A percentile compares a stretch with the other conserved stretches of the same genome.
Conservation (phyloP, 2,888 invertebrate species). For the Helleia helle region DNA sequence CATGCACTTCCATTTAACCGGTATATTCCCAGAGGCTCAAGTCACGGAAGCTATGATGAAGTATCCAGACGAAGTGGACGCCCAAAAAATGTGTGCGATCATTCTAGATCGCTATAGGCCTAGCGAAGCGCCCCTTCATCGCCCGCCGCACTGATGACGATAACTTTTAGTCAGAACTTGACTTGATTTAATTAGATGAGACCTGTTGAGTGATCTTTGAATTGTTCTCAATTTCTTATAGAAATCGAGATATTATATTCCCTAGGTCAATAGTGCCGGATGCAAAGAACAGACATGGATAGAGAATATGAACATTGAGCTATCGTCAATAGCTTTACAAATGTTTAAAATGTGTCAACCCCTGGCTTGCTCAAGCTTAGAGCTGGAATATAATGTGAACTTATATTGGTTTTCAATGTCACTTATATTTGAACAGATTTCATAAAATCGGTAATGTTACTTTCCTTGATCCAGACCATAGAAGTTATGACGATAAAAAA, state of each 20-base stretch:
- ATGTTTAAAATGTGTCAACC: no score
- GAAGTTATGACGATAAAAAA: no score
- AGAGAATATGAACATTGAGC: no score
- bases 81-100: conserved; percentile 91
- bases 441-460: no score
- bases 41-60: conserved; percentile 91
- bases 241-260: conserved; percentile 48
- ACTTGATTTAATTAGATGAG: not conserved
- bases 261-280: conserved; percentile 10
- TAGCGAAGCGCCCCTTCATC: conserved; percentile 41
- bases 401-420: no score
- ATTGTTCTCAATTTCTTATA: conserved; percentile 44
- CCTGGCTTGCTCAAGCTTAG: no score
- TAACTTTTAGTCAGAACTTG: conserved; percentile 1
- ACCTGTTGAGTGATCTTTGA: conserved; percentile 22
- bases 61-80: conserved; percentile 91
- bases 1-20: conserved; percentile 91
- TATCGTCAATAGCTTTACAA: no score
- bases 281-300: not conserved
- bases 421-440: no score
- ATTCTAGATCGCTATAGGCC: conserved; percentile 83
- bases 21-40: conserved; percentile 92
- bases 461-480: no score
- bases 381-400: no score
- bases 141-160: conserved; percentile 22